phyloP scores from a whole-genome alignment of 1,140 invertebrate genomes.

The Tetramorium alpestre region DNA sequence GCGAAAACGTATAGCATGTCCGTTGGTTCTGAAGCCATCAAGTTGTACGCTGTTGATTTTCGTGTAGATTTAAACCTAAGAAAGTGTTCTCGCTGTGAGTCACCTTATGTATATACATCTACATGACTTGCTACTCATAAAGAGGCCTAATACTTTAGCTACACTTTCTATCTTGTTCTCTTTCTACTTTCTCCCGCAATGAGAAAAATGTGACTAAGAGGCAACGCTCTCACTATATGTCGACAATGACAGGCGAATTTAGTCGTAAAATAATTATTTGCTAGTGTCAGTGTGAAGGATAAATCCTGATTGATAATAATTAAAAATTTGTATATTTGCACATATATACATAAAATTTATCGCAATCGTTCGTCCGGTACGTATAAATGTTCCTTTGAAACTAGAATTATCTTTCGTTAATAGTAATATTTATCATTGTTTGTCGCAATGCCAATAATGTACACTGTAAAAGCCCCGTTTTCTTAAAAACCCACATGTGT shows the following conservation, averaged over 20 bases:
- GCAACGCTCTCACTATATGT: neutral
- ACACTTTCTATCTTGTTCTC: constrained; percentile 37
- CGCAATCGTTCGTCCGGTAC: neutral
- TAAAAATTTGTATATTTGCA: constrained; percentile 47
- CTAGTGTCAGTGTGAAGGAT: neutral
- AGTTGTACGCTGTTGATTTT: neutral
- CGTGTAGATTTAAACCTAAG: neutral
- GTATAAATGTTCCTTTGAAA: constrained; percentile 19
- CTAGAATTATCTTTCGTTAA: constrained; percentile 27
- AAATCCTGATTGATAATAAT: constrained; percentile 18
- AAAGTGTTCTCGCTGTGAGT: neutral
- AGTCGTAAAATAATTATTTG: neutral
- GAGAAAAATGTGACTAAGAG: neutral
- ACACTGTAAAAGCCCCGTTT: constrained; percentile 2
- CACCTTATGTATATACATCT: neutral
- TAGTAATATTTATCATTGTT: neutral
- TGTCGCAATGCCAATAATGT: neutral
- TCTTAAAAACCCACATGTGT: neutral
- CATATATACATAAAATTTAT: constrained; percentile 24
- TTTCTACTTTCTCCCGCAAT: constrained; percentile 33
- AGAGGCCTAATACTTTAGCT: constrained; percentile 15
- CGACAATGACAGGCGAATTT: neutral
- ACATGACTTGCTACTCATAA: constrained; percentile 10
- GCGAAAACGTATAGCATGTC: neutral
- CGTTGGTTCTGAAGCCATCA: neutral